Conservation (phyloP, 2,797 vertebrate species). For the Sebastes minor region DNA sequence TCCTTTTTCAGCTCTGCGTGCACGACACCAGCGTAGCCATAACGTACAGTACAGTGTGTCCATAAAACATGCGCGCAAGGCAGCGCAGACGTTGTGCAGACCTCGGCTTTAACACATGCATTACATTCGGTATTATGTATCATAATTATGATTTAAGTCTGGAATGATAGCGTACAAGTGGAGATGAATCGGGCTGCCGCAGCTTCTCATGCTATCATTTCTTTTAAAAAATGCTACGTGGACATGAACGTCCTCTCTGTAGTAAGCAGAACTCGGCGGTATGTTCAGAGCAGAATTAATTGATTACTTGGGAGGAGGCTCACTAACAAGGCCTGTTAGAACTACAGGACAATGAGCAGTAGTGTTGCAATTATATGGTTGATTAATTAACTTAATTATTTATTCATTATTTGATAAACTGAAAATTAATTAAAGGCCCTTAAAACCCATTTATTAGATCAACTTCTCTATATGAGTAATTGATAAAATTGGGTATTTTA, state of each 20-base stretch:
- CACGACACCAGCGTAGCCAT: slow-evolving; percentile 28
- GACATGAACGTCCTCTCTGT: slow-evolving; percentile 13
- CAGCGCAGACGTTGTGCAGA: slow-evolving; percentile 66
- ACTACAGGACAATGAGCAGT: not conserved
- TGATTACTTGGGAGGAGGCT: not conserved
- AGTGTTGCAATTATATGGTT: not conserved
- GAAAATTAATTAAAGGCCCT: not conserved
- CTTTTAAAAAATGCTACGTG: slow-evolving; percentile 26
- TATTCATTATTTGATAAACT: not conserved
- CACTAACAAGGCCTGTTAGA: not conserved
- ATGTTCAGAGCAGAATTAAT: slow-evolving; percentile 1
- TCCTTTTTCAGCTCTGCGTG: slow-evolving; percentile 73
- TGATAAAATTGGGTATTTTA: not conserved
- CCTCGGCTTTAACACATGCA: slow-evolving; percentile 66
- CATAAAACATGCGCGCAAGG: slow-evolving; percentile 56
- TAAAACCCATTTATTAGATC: not conserved
- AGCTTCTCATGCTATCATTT: slow-evolving; percentile 59
- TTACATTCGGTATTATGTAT: slow-evolving; percentile 71
- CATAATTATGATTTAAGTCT: slow-evolving; percentile 79
- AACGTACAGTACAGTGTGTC: slow-evolving; percentile 56
- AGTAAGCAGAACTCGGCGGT: not conserved
- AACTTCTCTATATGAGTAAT: not conserved
- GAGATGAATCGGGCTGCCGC: slow-evolving; percentile 54
- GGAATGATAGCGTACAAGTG: slow-evolving; percentile 51
- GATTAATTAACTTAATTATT: not conserved